Conservation (phyloP, 1,140 invertebrate genomes). For the Vanessa atalanta region DNA sequence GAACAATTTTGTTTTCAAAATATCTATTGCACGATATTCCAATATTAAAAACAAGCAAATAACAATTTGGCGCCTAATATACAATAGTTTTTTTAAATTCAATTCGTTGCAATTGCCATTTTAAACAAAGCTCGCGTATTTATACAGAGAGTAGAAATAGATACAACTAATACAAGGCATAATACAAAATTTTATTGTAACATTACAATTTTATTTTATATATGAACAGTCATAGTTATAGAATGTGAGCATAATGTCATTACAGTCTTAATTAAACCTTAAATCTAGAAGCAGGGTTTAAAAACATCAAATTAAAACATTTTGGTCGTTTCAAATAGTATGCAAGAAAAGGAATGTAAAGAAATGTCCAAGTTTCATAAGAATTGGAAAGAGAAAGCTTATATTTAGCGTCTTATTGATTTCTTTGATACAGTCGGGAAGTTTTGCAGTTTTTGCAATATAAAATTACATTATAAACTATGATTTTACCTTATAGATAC, state of each 20-base stretch:
- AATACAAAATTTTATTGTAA: conserved; percentile 5
- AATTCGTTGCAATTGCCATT: neutral
- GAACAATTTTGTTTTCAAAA: neutral
- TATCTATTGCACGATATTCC: conserved; percentile 22
- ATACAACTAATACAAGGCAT: conserved; percentile 10
- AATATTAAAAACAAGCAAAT: conserved; percentile 9
- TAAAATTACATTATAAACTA: neutral
- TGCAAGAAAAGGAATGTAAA: conserved; percentile 33
- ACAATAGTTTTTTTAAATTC: neutral
- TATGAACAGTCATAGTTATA: conserved; percentile 20
- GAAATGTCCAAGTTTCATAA: conserved; percentile 3
- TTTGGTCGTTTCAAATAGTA: conserved; percentile 38
- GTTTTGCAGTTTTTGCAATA: neutral
- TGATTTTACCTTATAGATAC: conserved; percentile 15
- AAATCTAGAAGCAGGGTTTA: conserved; percentile 37
- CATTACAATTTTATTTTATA: conserved; percentile 8
- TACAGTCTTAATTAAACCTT: conserved; percentile 48
- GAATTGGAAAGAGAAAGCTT: neutral
- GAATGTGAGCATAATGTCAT: conserved; percentile 36
- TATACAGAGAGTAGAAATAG: neutral
- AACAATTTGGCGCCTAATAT: conserved; percentile 19
- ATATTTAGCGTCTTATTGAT: neutral
- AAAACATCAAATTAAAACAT: conserved; percentile 44
- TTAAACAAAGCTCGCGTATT: neutral
- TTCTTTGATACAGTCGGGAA: neutral